Base-by-base conservation (phyloP, 2,797 vertebrate species). In the Florisuga fusca region DNA sequence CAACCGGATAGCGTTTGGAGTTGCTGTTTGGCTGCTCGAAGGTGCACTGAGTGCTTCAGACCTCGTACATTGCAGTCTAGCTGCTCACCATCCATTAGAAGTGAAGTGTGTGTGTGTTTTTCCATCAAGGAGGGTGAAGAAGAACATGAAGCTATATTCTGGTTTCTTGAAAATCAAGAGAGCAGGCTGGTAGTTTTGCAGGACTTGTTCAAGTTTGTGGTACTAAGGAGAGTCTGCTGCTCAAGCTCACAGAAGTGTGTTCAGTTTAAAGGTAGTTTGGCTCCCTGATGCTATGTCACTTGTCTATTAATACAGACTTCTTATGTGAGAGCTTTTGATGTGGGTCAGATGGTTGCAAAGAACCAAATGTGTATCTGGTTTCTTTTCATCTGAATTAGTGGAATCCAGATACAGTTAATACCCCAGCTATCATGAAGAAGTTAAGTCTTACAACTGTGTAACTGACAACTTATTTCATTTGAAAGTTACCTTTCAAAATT, bases 11-110 rank as follows among this genome's bases (percentile, higher is more conserved):
- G 51, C 51, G 23, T 1, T 5, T 38, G 48, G 29, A 62, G 69
- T 55, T 76, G 13, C 22, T 53, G 20, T 78, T 69, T 53, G 27
- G n/a, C 12, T 11, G n/a, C 50, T 72, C 58, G 0, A 0, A 73
- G 86, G n/a, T 15, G 26, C 9, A 4, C 7, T 8, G 59, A 29
- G 1, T 7, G 26, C 72, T 66, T 33, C n/a, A n/a, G 14, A 27
- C 31, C 20, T 23, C 2, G 17, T 7, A 2, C 2, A 0, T 17
- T 11, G 33, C 23, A 6, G 29, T 12, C 1, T 2, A 23, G 16
- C 7, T 0, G 0, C 19, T 57, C 22, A 8, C 23, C 12, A 1
- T 1, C 13, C 38, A 4, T 16, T 31, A 7, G 8, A 62, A 67
- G 45, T 2, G 18, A 25, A 53, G 12, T 20, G 50, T 14, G 13